Evolutionary conservation across 2,888 invertebrate genomes (phyloP).

Genomic region (Netelia inedita): DNA sequence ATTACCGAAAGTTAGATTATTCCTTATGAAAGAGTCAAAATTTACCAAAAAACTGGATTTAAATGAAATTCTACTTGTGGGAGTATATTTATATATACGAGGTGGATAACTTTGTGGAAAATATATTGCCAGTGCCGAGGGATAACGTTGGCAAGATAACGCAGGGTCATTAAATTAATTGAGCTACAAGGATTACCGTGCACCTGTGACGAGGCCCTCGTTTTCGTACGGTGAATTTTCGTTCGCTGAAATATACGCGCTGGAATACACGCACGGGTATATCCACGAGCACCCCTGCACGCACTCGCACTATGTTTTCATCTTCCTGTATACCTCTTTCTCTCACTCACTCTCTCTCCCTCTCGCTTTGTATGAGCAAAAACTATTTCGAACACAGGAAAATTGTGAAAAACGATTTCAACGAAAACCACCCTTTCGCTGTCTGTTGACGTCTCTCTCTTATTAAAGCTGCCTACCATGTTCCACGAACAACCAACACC

Average conservation of each 20-base stretch:
- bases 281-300: background rate
- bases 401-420: background rate
- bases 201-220: slow-evolving; percentile 14
- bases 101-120: slow-evolving; percentile 23
- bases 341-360: slow-evolving; percentile 4
- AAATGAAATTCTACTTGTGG: too few species aligned
- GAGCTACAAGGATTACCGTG: slow-evolving; percentile 33
- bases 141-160: slow-evolving; percentile 43
- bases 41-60: too few species aligned
- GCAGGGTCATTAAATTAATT: slow-evolving; percentile 60
- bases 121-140: slow-evolving; percentile 13
- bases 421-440: background rate
- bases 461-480: slow-evolving; percentile 12
- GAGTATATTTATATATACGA: background rate
- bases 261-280: background rate
- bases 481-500: background rate
- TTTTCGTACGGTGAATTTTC: slow-evolving; percentile 17
- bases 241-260: background rate
- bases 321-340: background rate
- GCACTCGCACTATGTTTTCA: background rate
- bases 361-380: background rate
- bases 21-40: too few species aligned
- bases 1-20: too few species aligned
- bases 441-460: background rate
- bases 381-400: background rate